Base-by-base conservation (phyloP, 1,140 invertebrate genomes). In the Drosophila tristis region DNA sequence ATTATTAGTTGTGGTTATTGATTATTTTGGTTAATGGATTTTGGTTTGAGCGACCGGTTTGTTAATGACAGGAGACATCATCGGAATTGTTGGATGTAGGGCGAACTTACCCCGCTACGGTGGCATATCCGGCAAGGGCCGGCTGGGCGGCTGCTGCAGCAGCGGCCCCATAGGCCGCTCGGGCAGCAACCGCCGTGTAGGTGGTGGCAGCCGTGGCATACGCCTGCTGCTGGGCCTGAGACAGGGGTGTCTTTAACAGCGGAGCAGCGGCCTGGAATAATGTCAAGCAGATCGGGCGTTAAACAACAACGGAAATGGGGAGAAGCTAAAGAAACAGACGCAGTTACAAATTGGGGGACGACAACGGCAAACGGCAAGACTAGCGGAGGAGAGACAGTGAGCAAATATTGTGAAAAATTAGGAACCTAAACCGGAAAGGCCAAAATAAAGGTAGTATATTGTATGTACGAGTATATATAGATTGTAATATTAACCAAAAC, bases 171-270 rank as follows among this genome's bases (percentile, higher is more conserved):
- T 96, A 96, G 43, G 95, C 95, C 29, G 96, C 96, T 70, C 96
- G 95, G 77, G 96, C 95, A 31, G 96, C 96, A 68, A 96, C 96
- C 78, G 96, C 96, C 91, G 96, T 96, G 92, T 96, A 96, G 73
- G 94, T 95, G 70, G 96, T 96, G 64, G 95, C 95, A 70, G 95
- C 95, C 80, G 95, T 95, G 65, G 90, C 90, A 53, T 91, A 91
- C 75, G 95, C 95, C 86, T 95, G 95, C 93, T 95, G 94, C 92
- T 93, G 95, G 92, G 94, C 93, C 86, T 93, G 80, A 86, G 93
- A 93, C 80, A 95, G 93, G 73, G 95, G 95, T 49, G 95, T 93
- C 92, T 94, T 95, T 92, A 95, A 93, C 92, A 95, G 92, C 74
- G 95, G 94, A 67, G 94, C 94, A 74, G 95, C 95, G 59, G 95